phyloP scores from a whole-genome alignment of 2,888 invertebrate genomes.

The Copidosoma aretas region DNA sequence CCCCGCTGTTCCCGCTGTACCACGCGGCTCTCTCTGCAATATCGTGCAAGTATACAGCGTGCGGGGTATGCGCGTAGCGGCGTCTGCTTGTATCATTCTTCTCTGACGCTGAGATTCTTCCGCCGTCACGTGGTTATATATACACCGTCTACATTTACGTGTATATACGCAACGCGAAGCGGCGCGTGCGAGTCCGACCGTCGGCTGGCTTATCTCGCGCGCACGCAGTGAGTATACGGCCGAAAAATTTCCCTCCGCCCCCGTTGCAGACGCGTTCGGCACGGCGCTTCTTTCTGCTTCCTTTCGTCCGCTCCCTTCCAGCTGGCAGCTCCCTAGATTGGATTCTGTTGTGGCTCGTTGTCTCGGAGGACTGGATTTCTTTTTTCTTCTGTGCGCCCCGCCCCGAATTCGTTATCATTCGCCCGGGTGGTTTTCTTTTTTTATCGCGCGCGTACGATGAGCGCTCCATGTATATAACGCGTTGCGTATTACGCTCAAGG shows the following conservation, averaged over 20 bases:
- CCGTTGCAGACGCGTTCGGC: no score
- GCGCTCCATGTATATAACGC: no score
- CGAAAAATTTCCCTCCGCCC: constrained; percentile 13
- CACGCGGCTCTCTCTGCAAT: no score
- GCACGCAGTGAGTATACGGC: neutral
- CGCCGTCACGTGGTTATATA: no score
- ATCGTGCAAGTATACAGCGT: no score
- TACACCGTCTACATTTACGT: no score
- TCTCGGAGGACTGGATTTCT: neutral
- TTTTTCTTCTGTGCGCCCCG: neutral
- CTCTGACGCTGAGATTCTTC: no score
- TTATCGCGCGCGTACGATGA: constrained; percentile 11
- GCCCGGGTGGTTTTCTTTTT: constrained; percentile 18
- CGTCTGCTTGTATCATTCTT: no score
- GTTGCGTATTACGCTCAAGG: no score
- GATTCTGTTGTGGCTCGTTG: constrained; percentile 4
- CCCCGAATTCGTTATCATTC: constrained; percentile 26
- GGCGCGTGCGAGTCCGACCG: constrained; percentile 15
- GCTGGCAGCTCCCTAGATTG: neutral
- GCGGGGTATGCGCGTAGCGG: no score
- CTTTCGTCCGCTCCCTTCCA: neutral
- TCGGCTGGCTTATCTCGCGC: constrained; percentile 20
- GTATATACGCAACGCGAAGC: no score
- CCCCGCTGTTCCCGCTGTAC: no score
- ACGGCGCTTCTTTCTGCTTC: neutral